Base-by-base conservation (phyloP, 2,113 vertebrate genomes). In the Peromyscus californicus region DNA sequence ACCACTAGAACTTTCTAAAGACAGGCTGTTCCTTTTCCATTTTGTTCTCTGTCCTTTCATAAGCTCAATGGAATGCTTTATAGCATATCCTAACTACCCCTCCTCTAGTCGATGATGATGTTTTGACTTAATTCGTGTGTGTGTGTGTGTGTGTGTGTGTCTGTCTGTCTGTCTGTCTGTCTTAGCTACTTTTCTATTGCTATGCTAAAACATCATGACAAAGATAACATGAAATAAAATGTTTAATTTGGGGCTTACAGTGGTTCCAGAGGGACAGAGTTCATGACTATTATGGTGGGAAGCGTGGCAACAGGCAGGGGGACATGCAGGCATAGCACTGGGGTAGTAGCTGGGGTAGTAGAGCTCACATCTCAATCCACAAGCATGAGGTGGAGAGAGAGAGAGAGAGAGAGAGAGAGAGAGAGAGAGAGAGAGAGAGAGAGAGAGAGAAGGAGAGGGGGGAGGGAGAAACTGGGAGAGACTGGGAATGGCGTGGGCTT, bases 31-130 rank as follows among this genome's bases (percentile, higher is more conserved):
- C 57, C 22, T 65, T 36, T 61, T 96, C 45, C 4, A 11, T 39
- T 95, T 89, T 95, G 51, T 96, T 89, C 24, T 84, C 57, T 90
- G 67, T 84, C 65, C 51, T 4, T 26, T 88, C 54, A 63, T 72
- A 88, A 92, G 74, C 42, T 74, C 16, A 42, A 33, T 21, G 63
- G 75, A 89, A 59, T 15, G 36, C 54, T 75, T 89, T 89, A 85
- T n/a, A 76, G 75, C 57, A 39, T 29, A 61, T 19, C 33, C 17
- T 54, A 13, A 10, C 12, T 24, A 21, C 61, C 29, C 1, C 15
- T 94, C 16, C 9, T 7, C 29, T 24, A 42, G 67, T 5, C 22
- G 33, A 42, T 67, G 57, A 61, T 13, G 78, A 57, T 80, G 11
- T 61, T 90, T 65, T 74, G 84, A 94, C 19, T 8, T 39, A 63